Evolutionary conservation across 2,113 vertebrate genomes (phyloP).

Genomic region (Emydura subglobosa): DNA sequence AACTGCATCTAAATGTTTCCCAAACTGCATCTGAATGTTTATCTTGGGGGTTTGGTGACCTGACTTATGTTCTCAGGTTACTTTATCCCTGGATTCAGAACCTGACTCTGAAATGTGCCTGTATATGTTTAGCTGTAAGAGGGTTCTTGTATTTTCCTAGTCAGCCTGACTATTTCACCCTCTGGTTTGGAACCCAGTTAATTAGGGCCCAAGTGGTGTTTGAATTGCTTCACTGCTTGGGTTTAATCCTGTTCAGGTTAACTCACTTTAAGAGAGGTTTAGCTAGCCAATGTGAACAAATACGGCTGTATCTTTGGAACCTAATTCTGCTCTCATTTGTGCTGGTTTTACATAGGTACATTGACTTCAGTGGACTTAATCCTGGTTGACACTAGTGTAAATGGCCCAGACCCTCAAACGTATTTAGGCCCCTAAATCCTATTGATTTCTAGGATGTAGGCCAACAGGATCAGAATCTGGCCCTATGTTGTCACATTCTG

Average conservation of each 20-base stretch:
- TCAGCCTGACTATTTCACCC: constrained; percentile 44
- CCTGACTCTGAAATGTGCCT: constrained; percentile 20
- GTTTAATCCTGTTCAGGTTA: constrained; percentile 42
- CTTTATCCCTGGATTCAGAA: constrained; percentile 19
- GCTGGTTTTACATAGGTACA: constrained; percentile 33
- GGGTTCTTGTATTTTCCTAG: constrained; percentile 44
- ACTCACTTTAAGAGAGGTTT: constrained; percentile 6
- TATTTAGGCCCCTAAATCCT: neutral
- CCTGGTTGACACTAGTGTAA: neutral
- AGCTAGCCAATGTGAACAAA: constrained; percentile 33
- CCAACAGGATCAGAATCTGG: neutral
- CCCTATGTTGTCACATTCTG: neutral
- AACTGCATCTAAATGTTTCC: constrained; percentile 27
- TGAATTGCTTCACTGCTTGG: constrained; percentile 25
- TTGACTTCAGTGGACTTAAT: neutral
- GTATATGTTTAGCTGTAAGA: constrained; percentile 26
- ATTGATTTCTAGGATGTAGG: neutral
- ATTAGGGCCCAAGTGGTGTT: constrained; percentile 28
- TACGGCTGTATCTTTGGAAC: constrained; percentile 25
- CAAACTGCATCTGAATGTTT: constrained; percentile 25
- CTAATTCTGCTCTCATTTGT: constrained; percentile 52
- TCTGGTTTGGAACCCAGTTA: constrained; percentile 31
- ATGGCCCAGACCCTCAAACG: neutral
- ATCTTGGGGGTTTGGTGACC: constrained; percentile 32
- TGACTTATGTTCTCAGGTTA: constrained; percentile 20